Evolutionary conservation across 2,113 vertebrate species (phyloP).

Genomic region (Orientallactaga bullata): DNA sequence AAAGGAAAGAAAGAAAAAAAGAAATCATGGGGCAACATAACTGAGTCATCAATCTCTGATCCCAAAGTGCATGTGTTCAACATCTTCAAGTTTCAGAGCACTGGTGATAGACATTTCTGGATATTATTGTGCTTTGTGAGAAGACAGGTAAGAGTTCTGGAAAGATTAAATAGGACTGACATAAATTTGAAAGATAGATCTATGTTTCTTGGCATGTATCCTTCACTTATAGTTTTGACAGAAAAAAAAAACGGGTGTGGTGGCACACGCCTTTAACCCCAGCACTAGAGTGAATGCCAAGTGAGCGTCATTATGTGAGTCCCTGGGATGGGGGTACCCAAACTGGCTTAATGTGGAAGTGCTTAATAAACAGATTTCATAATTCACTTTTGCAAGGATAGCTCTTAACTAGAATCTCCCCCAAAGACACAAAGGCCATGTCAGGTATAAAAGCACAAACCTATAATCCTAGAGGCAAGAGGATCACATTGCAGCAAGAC

Average conservation of each 20-base stretch:
- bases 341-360: not conserved
- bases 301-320: no score
- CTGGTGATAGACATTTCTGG: not conserved
- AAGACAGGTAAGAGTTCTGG: constrained; percentile 2
- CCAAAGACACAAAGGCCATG: no score
- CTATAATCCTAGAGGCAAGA: not conserved
- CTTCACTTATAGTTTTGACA: constrained; percentile 1
- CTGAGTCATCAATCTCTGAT: not conserved
- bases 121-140: not conserved
- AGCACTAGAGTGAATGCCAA: no score
- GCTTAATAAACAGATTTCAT: not conserved
- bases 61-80: not conserved
- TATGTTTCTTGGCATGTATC: not conserved
- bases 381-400: not conserved
- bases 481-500: not conserved
- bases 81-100: not conserved
- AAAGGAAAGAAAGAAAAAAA: no score
- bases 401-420: not conserved
- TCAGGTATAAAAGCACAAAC: not conserved
- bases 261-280: no score
- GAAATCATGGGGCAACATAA: not conserved
- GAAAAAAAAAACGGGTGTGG: not conserved
- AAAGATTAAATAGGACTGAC: not conserved
- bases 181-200: not conserved
- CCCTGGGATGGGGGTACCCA: no score